Evolutionary conservation across 1,140 invertebrate genomes (phyloP).

Genomic region (Belonocnema kinseyi): DNA sequence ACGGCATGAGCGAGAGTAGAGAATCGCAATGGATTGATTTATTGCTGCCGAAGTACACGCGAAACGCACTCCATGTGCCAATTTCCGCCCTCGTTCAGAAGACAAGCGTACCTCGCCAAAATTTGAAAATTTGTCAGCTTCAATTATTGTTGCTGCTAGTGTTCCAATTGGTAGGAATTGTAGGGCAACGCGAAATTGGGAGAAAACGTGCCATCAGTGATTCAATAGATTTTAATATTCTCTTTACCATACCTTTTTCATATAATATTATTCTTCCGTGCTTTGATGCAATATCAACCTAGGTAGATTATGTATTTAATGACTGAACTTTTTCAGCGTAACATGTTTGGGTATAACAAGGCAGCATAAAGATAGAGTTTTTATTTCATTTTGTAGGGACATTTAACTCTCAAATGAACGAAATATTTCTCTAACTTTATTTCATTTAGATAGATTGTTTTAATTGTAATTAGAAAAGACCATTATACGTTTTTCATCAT

Average conservation of each 20-base stretch:
- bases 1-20: constrained; percentile 46
- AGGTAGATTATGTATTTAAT: not conserved
- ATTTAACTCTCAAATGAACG: too few species aligned
- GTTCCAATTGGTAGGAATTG: constrained; percentile 9
- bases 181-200: not conserved
- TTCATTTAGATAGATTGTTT: too few species aligned
- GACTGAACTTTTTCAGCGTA: too few species aligned
- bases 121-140: constrained; percentile 26
- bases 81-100: constrained; percentile 24
- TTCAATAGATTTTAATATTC: not conserved
- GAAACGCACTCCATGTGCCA: constrained; percentile 34
- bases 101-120: constrained; percentile 12
- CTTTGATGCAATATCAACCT: not conserved
- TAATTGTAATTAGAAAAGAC: too few species aligned
- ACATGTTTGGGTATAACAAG: too few species aligned
- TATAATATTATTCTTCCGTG: not conserved
- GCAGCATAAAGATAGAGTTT: too few species aligned
- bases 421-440: too few species aligned
- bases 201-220: not conserved
- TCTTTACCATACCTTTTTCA: not conserved
- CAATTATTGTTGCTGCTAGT: constrained; percentile 23
- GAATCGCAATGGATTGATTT: constrained; percentile 63
- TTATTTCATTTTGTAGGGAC: too few species aligned
- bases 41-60: constrained; percentile 56
- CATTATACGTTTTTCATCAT: too few species aligned